phyloP scores from a whole-genome alignment of 2,797 vertebrate species.

The Chromobotia macracanthus region DNA sequence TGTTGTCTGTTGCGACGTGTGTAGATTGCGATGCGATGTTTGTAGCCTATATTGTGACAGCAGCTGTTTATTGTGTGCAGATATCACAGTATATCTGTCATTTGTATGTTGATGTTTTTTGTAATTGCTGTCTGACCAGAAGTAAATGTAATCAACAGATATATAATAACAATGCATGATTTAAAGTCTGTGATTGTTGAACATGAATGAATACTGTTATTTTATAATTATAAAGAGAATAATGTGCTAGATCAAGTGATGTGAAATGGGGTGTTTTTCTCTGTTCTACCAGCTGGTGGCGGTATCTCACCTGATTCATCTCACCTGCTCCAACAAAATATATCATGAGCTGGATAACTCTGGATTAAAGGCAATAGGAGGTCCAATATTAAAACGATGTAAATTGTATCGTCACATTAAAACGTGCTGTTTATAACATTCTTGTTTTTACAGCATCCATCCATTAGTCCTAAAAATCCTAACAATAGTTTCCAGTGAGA shows the following conservation, averaged over 20 bases:
- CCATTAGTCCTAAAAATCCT: too few relatives aligned
- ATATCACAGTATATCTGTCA: slow-evolving; percentile 44
- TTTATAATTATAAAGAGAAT: slow-evolving; percentile 30
- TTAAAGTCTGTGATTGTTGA: slow-evolving; percentile 47
- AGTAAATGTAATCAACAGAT: slow-evolving; percentile 44
- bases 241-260: slow-evolving; percentile 41
- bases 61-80: slow-evolving; percentile 45
- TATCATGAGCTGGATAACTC: too few relatives aligned
- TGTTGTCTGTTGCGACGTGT: slow-evolving; percentile 41
- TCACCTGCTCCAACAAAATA: too few relatives aligned
- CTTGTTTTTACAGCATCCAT: too few relatives aligned
- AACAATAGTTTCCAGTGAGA: too few relatives aligned
- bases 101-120: slow-evolving; percentile 56
- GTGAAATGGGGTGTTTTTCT: background rate
- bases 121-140: slow-evolving; percentile 49
- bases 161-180: slow-evolving; percentile 59
- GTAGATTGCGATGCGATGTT: slow-evolving; percentile 54
- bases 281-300: slow-evolving; percentile 29
- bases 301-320: background rate
- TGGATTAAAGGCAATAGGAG: too few relatives aligned
- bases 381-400: too few relatives aligned
- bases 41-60: slow-evolving; percentile 54
- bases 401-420: too few relatives aligned
- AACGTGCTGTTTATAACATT: too few relatives aligned
- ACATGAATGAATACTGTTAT: slow-evolving; percentile 48